These are phyloP conservation scores for Bradypus variegatus DNA, from an alignment of 2,797 vertebrate species.

Conservation along the genomic window DNA sequence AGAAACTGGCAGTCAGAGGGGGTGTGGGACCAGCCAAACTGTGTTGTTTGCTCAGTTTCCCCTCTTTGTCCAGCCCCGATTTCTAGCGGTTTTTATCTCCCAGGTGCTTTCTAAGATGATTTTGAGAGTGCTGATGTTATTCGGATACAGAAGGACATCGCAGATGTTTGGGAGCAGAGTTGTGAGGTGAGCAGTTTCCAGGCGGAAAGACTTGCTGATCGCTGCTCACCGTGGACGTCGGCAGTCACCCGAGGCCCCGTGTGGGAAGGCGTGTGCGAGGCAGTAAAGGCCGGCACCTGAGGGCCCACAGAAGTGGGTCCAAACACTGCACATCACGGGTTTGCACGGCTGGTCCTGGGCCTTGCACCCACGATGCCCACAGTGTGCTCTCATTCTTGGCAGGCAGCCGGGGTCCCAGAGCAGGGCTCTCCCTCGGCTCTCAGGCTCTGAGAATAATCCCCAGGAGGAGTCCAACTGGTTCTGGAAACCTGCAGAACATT, in stretches of 20 bases:
- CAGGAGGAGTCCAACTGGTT: background rate
- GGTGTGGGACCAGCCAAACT: background rate
- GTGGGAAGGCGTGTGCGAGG: accelerated
- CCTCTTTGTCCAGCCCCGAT: background rate
- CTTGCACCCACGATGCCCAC: background rate
- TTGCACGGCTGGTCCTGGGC: background rate
- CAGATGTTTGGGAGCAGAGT: background rate
- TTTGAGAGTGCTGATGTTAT: accelerated
- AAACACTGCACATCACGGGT: accelerated
- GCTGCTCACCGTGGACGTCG: background rate
- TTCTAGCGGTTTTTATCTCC: accelerated
- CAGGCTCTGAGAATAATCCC: background rate
- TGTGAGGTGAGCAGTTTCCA: accelerated
- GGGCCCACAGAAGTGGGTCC: background rate
- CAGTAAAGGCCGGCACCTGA: accelerated
- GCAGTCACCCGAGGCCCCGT: accelerated
- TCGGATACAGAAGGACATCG: accelerated
- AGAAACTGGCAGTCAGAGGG: accelerated
- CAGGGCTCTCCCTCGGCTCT: accelerated
- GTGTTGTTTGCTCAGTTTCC: accelerated
- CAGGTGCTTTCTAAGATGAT: accelerated
- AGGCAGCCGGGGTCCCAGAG: accelerated
- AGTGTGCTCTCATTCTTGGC: too few species aligned
- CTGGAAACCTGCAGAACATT: background rate
- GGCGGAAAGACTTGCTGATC: background rate